Percentiles rank a stretch among this genome's conserved stretches.
Evolutionary conservation across 2,888 invertebrate genomes (phyloP).

Genomic region (Caprella mutica): DNA sequence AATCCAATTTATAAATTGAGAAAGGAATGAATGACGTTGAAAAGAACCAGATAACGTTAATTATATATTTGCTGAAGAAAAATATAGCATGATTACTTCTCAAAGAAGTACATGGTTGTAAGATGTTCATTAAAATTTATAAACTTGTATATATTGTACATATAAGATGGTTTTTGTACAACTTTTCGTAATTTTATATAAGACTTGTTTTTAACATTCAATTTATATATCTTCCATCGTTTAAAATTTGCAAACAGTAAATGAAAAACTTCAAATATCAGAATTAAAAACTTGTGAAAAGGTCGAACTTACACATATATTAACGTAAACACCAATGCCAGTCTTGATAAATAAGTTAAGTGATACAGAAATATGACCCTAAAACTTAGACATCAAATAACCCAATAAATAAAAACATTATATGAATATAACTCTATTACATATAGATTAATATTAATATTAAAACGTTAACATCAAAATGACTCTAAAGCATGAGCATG

Average conservation of each 20-base stretch:
- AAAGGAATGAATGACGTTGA: not conserved
- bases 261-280: no score
- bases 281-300: no score
- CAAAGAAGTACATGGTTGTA: no score
- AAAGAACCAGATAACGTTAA: no score
- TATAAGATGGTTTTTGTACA: slow-evolving; percentile 2
- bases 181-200: not conserved
- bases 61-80: no score
- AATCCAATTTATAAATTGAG: not conserved
- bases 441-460: not conserved
- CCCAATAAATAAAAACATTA: not conserved
- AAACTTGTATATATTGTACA: slow-evolving; percentile 6
- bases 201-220: not conserved
- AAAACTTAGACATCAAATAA: not conserved
- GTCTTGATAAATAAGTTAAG: no score
- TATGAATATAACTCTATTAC: not conserved
- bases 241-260: not conserved
- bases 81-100: no score
- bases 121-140: slow-evolving; percentile 2
- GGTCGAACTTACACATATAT: no score
- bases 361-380: no score
- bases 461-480: not conserved
- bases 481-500: no score
- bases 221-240: not conserved
- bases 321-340: no score